phyloP scores from a whole-genome alignment of 1,140 invertebrate species.

The Reticulitermes speratus region DNA sequence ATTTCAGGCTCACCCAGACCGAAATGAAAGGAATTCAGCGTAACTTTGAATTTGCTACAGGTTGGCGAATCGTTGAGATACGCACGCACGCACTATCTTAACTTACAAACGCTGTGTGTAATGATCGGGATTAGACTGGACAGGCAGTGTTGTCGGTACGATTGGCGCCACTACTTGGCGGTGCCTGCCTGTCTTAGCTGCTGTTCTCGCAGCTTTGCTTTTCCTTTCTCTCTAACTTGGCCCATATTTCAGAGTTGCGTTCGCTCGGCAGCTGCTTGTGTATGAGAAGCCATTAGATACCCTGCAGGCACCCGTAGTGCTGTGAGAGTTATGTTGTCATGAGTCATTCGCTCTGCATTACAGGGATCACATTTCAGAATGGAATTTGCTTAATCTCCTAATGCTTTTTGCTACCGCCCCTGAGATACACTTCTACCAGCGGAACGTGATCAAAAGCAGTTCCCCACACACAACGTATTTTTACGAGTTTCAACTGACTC shows the following conservation, averaged over 20 bases:
- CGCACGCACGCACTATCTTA: background rate
- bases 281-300: background rate
- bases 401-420: background rate
- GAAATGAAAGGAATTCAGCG: no score
- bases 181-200: no score
- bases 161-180: no score
- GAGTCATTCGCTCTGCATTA: background rate
- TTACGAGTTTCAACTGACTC: no score
- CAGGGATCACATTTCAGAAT: background rate
- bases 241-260: background rate
- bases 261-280: constrained; percentile 1
- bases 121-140: background rate
- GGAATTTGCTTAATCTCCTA: constrained; percentile 8
- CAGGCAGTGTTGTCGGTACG: background rate
- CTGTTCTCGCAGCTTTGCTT: background rate
- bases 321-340: background rate
- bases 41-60: no score
- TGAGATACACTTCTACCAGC: background rate
- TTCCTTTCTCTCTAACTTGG: background rate
- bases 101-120: background rate
- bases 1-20: no score
- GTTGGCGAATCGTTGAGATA: background rate
- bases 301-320: background rate
- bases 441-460: background rate
- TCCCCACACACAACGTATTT: no score